These are phyloP conservation scores for Falcunculus frontatus DNA, from an alignment of 2,113 vertebrate genomes.

Conservation along the genomic window DNA sequence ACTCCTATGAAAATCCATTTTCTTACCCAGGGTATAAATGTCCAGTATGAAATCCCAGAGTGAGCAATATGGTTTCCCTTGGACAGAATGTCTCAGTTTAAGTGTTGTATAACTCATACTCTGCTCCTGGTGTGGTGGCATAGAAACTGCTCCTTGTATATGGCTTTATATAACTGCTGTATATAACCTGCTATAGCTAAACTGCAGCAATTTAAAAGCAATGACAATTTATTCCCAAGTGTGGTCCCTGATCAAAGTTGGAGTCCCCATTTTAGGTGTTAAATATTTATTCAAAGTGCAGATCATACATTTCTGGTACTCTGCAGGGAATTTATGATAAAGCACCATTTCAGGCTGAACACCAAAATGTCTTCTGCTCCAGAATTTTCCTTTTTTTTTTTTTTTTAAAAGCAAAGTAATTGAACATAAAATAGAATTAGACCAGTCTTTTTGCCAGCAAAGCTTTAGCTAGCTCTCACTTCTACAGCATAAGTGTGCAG, in stretches of 20 bases:
- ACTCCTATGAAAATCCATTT: conserved; percentile 22
- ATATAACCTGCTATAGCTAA: conserved; percentile 50
- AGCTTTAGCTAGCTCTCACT: not conserved
- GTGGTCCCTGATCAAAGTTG: conserved; percentile 44
- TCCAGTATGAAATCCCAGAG: not conserved
- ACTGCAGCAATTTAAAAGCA: conserved; percentile 67
- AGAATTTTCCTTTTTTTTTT: not conserved
- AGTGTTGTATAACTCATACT: conserved; percentile 64
- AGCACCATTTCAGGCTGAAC: not conserved
- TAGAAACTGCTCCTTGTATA: conserved; percentile 57
- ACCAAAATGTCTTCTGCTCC: not conserved
- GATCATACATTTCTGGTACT: conserved; percentile 2
- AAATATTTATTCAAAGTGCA: conserved; percentile 64
- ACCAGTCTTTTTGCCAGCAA: not conserved
- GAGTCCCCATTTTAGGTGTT: conserved; percentile 50
- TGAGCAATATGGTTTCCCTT: conserved; percentile 27
- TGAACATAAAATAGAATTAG: not conserved
- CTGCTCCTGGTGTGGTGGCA: conserved; percentile 50
- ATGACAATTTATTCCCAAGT: conserved; percentile 65
- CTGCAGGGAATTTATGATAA: conserved; percentile 25
- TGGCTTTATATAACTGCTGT: conserved; percentile 41
- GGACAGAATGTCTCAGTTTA: conserved; percentile 16
- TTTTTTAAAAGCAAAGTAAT: not conserved
- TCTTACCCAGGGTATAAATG: not conserved
- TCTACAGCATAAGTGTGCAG: not conserved